Evolutionary conservation across 2,888 invertebrate species (phyloP).

Genomic region (Agapostemon virescens): DNA sequence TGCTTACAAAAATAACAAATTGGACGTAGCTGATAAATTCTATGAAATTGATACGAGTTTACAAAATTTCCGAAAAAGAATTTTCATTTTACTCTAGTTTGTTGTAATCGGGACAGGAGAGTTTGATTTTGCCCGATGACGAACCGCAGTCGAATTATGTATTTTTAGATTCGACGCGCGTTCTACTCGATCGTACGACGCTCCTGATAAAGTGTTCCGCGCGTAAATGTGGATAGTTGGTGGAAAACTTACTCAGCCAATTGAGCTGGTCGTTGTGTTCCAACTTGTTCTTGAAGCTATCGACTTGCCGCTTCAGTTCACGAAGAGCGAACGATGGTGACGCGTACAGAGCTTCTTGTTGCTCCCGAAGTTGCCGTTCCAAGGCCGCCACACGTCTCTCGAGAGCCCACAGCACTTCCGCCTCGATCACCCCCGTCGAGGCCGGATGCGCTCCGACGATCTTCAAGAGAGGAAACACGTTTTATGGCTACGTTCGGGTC

Average conservation of each 20-base stretch:
- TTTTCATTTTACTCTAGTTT: not conserved
- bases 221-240: not conserved
- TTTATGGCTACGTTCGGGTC: conserved; percentile 1
- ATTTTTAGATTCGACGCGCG: not conserved
- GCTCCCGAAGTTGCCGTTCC: conserved; percentile 82
- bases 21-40: not conserved
- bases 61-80: not conserved
- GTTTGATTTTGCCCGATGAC: not conserved
- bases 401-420: conserved; percentile 82
- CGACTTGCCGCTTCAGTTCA: conserved; percentile 83
- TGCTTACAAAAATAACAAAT: not conserved
- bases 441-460: conserved; percentile 78
- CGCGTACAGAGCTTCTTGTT: conserved; percentile 80
- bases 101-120: not conserved
- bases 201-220: not conserved
- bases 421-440: conserved; percentile 79
- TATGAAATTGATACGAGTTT: not conserved
- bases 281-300: conserved; percentile 83
- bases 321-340: conserved; percentile 82
- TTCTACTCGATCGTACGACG: not conserved
- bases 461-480: conserved; percentile 60
- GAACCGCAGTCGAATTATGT: not conserved
- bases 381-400: conserved; percentile 83
- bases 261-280: conserved; percentile 84
- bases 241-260: conserved; percentile 83